Conservation (phyloP, 2,888 invertebrate genomes). For the Pardosa pseudoannulata region DNA sequence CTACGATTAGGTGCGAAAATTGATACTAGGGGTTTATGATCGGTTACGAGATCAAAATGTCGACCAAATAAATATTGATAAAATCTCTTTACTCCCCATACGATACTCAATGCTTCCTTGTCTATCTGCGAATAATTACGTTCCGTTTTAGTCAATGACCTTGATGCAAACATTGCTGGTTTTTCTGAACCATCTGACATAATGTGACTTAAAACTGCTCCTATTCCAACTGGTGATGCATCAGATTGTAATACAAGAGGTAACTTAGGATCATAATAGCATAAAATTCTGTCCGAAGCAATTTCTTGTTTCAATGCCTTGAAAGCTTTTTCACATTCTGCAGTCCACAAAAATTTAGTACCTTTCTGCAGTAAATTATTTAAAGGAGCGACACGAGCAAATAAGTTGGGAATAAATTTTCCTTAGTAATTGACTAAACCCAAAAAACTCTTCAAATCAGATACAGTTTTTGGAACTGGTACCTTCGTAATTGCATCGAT, state of each 20-base stretch:
- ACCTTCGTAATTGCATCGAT: conserved; percentile 45
- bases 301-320: conserved; percentile 30
- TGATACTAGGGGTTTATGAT: conserved; percentile 76
- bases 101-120: conserved; percentile 76
- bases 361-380: conserved; percentile 36
- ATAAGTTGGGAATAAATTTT: conserved; percentile 38
- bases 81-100: conserved; percentile 76
- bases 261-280: conserved; percentile 74
- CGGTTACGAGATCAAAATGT: conserved; percentile 76
- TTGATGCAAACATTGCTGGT: conserved; percentile 78
- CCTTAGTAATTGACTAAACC: no score
- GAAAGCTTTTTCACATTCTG: conserved; percentile 37
- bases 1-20: conserved; percentile 76
- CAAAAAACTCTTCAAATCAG: conserved; percentile 43
- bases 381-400: conserved; percentile 29
- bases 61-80: conserved; percentile 75
- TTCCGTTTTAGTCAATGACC: conserved; percentile 76
- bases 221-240: conserved; percentile 76
- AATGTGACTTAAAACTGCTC: conserved; percentile 76
- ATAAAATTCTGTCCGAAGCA: conserved; percentile 67
- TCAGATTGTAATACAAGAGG: conserved; percentile 76
- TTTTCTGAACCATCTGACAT: conserved; percentile 76
- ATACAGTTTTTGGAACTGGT: conserved; percentile 45
- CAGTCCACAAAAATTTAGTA: conserved; percentile 33
- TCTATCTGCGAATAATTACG: conserved; percentile 77